Base-by-base conservation (phyloP, 1,140 invertebrate species). In the Drosophila insularis region DNA sequence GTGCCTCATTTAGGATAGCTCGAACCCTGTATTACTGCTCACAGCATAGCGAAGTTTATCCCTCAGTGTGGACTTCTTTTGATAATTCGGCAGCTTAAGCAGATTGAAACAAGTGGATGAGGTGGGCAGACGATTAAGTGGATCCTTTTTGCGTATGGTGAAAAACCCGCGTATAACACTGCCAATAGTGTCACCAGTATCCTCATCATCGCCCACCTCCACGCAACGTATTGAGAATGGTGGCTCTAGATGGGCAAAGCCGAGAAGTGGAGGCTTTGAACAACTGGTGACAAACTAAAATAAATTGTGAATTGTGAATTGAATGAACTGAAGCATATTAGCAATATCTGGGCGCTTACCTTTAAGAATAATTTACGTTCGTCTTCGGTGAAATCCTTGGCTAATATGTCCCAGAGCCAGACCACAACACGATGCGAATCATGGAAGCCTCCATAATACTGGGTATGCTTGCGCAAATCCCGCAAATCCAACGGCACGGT, bases 101-200 rank as follows among this genome's bases (percentile, higher is more conserved):
- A 99, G 94, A 93, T 99, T 99, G 92, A 99, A 99, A 92, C 99
- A 99, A 0, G 99, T 99, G 0, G 99, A 99, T 0, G 98, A 99
- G 0, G 99, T 99, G 23, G 99, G 99, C 37, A 99, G 94, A 32
- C 99, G 94, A 91, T 98, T 97, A 56, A 98, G 95, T 0, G 98
- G 98, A 93, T 99, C 98, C 90, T 97, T 97, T 90, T 98, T 98
- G 35, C 97, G 93, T 80, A 99, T 98, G 27, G 98, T 99, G 82
- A 99, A 98, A 92, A 99, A 99, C 55, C 98, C 99, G 69, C 99
- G 95, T 61, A 99, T 96, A 0, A 99, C 98, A 91, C 97, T 98
- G 40, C 96, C 96, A 35, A 92, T 91, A 1, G 91, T 92, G 50
- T 92, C 91, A 2, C 91, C 91, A 8, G 97, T 98, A 90, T 99